A percentile compares a stretch with the other conserved stretches of the same genome.
phyloP scores from a whole-genome alignment of 2,113 vertebrate genomes.

The Odocoileus virginianus region DNA sequence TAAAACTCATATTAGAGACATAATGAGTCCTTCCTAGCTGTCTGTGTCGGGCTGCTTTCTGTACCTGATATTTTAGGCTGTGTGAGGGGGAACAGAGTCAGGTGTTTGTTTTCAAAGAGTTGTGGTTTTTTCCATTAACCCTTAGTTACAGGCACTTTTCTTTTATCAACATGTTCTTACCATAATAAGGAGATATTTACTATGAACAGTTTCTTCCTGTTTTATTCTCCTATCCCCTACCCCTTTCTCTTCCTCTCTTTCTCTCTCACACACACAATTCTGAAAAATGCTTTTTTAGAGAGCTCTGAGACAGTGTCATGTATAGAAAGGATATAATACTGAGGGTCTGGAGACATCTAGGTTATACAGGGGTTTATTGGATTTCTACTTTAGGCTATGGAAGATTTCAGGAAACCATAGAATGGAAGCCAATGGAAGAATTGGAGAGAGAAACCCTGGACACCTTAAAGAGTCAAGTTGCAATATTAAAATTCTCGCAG shows the following conservation, averaged over 20 bases:
- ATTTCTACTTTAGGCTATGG: background rate
- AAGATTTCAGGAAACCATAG: background rate
- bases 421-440: background rate
- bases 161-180: background rate
- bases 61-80: slow-evolving; percentile 6
- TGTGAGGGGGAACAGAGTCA: background rate
- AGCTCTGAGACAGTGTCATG: background rate
- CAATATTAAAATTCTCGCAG: background rate
- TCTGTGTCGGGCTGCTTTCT: background rate
- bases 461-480: background rate
- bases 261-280: background rate
- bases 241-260: background rate
- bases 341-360: background rate
- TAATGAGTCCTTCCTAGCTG: background rate
- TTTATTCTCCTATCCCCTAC: background rate
- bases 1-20: background rate
- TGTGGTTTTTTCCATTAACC: slow-evolving; percentile 12
- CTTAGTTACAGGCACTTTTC: background rate
- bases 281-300: background rate
- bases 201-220: background rate
- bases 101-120: slow-evolving; percentile 1
- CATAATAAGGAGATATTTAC: background rate
- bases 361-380: background rate
- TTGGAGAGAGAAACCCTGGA: background rate
- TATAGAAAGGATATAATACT: background rate